Percentiles rank a stretch among this genome's conserved stretches.
Evolutionary conservation across 2,113 vertebrate species (phyloP).

Genomic region (Marmota flaviventris): DNA sequence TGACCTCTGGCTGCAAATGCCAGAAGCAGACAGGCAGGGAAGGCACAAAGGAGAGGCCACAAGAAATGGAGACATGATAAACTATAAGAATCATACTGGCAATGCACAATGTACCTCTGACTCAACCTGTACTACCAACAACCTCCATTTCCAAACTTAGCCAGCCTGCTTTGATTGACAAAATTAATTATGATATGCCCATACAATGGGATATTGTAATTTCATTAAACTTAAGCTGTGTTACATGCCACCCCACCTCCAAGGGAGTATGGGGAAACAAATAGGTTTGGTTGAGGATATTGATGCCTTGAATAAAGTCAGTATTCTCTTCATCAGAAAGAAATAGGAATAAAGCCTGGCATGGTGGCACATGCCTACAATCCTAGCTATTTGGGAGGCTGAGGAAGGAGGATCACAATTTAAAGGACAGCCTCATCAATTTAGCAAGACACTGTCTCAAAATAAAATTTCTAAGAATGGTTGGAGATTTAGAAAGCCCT

Average conservation of each 20-base stretch:
- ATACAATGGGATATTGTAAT: neutral
- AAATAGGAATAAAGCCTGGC: neutral
- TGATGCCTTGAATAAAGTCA: neutral
- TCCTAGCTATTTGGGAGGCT: neutral
- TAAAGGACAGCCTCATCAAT: neutral
- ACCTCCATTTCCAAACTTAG: neutral
- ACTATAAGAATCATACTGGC: neutral
- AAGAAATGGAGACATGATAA: neutral
- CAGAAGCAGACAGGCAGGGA: neutral
- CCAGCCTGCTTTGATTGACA: neutral
- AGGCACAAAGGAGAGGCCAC: neutral
- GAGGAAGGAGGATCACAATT: neutral
- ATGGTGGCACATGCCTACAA: neutral
- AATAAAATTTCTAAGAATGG: neutral
- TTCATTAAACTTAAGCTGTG: neutral
- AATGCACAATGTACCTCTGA: too few relatives aligned
- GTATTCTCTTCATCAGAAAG: neutral
- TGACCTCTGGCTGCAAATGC: conserved; percentile 1
- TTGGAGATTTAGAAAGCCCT: neutral
- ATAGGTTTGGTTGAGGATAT: neutral
- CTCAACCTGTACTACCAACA: neutral
- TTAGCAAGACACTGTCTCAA: neutral
- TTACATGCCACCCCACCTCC: neutral
- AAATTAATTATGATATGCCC: neutral
- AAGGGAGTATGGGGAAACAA: neutral